Conservation (phyloP, 2,888 invertebrate species). For the Drosophila recens region DNA sequence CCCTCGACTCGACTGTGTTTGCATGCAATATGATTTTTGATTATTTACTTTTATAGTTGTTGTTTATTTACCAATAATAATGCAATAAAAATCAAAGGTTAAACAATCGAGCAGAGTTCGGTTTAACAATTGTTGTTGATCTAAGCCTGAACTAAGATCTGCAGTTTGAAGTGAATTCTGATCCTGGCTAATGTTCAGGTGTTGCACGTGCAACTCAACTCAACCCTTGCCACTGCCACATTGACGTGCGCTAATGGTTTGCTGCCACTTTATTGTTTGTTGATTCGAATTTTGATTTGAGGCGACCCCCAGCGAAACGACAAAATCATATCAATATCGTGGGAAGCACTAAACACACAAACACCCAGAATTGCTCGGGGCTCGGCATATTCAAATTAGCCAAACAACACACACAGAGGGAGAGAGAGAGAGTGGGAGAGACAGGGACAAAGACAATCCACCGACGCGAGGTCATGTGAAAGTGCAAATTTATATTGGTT, state of each 20-base stretch:
- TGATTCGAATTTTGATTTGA: slow-evolving; percentile 55
- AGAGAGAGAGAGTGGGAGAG: slow-evolving; percentile 24
- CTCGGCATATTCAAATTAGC: slow-evolving; percentile 71
- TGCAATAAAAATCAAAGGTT: slow-evolving; percentile 67
- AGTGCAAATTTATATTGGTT: slow-evolving; percentile 80
- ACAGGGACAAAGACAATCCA: neutral
- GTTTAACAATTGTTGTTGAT: slow-evolving; percentile 11
- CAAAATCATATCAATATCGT: slow-evolving; percentile 73
- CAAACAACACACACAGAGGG: slow-evolving; percentile 13
- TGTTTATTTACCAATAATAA: slow-evolving; percentile 70
- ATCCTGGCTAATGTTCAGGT: slow-evolving; percentile 40
- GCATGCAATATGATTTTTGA: slow-evolving; percentile 26
- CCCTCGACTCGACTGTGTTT: slow-evolving; percentile 40
- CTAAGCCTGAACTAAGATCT: slow-evolving; percentile 10
- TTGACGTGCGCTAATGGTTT: slow-evolving; percentile 49
- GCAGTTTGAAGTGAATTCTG: neutral
- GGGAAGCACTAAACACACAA: slow-evolving; percentile 65
- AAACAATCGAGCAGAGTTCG: slow-evolving; percentile 17
- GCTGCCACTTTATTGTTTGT: slow-evolving; percentile 61
- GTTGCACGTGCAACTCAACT: slow-evolving; percentile 50
- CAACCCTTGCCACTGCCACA: slow-evolving; percentile 23
- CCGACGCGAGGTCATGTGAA: slow-evolving; percentile 74
- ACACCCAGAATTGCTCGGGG: slow-evolving; percentile 21
- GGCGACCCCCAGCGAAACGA: slow-evolving; percentile 42
- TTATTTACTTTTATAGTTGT: slow-evolving; percentile 25